These are phyloP conservation scores for Aquatica leii DNA, from an alignment of 2,888 invertebrate species.

Conservation along the genomic window DNA sequence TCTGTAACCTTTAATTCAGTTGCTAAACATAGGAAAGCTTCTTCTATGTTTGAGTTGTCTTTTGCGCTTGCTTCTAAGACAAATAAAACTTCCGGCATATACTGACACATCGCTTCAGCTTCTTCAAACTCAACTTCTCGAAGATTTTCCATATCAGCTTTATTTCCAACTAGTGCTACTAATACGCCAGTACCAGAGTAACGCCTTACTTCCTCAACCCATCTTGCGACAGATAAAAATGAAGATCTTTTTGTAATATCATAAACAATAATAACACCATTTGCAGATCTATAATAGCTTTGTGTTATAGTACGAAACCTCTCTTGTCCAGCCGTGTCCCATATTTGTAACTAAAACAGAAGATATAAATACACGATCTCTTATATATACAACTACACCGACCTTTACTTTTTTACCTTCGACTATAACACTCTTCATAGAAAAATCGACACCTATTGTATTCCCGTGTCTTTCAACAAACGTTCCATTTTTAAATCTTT, in stretches of 20 bases:
- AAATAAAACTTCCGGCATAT: constrained; percentile 85
- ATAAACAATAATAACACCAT: constrained; percentile 96
- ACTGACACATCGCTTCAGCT: constrained; percentile 86
- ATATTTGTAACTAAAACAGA: constrained; percentile 83
- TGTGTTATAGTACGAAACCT: constrained; percentile 96
- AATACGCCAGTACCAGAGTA: constrained; percentile 94
- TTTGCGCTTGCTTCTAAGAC: constrained; percentile 91
- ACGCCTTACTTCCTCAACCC: constrained; percentile 95
- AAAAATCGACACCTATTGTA: constrained; percentile 98
- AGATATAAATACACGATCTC: constrained; percentile 5
- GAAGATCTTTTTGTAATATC: constrained; percentile 94
- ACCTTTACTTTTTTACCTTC: constrained; percentile 97
- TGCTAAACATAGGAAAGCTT: constrained; percentile 85
- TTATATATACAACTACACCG: constrained; percentile 40
- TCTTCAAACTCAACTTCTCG: constrained; percentile 87
- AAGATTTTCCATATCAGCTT: constrained; percentile 83
- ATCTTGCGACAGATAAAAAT: constrained; percentile 89
- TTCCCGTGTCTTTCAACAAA: constrained; percentile 95
- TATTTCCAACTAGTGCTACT: constrained; percentile 91
- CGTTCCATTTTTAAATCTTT: constrained; percentile 94
- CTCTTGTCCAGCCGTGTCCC: constrained; percentile 98
- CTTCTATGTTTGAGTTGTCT: constrained; percentile 90
- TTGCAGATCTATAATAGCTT: constrained; percentile 95
- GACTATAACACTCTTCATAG: constrained; percentile 95
- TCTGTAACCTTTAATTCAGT: constrained; percentile 90